Conservation (phyloP, 2,113 vertebrate species). For the Fulmarus glacialis region DNA sequence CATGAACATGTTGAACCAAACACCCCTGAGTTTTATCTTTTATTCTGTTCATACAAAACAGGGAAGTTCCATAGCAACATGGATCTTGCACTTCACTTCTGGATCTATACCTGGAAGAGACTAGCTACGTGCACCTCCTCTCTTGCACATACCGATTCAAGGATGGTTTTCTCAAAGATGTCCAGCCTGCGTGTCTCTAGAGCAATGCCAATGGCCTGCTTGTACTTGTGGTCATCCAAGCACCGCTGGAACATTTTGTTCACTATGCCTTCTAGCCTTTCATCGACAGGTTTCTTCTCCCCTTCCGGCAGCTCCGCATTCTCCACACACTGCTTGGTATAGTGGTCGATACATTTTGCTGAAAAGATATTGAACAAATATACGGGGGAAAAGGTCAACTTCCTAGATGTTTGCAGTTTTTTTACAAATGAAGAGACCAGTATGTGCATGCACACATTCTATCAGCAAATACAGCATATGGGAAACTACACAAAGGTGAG, state of each 20-base stretch:
- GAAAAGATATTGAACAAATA: slow-evolving; percentile 3
- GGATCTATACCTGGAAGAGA: neutral
- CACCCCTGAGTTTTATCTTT: neutral
- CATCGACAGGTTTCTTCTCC: slow-evolving; percentile 92
- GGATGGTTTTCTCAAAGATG: slow-evolving; percentile 95
- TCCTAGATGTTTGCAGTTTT: neutral
- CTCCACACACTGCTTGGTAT: slow-evolving; percentile 96
- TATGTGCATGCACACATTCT: neutral
- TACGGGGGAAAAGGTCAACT: neutral
- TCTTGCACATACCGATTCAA: slow-evolving; percentile 82
- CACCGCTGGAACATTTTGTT: slow-evolving; percentile 99
- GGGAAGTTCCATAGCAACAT: neutral
- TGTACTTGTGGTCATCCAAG: slow-evolving; percentile 97
- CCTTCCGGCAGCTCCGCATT: slow-evolving; percentile 93
- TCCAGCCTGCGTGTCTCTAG: slow-evolving; percentile 94
- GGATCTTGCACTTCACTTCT: neutral
- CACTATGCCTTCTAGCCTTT: slow-evolving; percentile 94
- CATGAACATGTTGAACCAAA: neutral
- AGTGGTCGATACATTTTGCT: slow-evolving; percentile 99
- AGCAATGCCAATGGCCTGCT: slow-evolving; percentile 96
- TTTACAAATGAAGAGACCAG: neutral
- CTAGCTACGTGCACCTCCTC: neutral
- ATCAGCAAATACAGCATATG: neutral
- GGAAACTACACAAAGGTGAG: neutral
- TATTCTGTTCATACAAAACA: neutral